Conservation (phyloP, 2,113 vertebrate species). For the Euleptes europaea region DNA sequence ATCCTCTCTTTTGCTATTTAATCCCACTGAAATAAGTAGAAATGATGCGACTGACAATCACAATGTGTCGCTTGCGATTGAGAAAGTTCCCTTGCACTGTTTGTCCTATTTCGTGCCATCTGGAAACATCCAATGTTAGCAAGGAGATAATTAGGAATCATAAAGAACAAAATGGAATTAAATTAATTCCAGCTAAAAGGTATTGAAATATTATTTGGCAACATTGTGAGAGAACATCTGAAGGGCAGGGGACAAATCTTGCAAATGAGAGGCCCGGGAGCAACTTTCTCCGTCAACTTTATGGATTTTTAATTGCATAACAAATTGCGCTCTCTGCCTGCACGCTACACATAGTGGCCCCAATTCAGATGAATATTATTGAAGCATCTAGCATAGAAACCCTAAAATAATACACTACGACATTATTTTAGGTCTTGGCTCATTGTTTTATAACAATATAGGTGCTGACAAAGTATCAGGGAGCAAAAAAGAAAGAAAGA, state of each 20-base stretch:
- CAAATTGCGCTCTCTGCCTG: conserved; percentile 14
- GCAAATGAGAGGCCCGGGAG: conserved; percentile 8
- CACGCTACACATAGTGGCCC: neutral
- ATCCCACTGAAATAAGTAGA: conserved; percentile 43
- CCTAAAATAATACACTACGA: conserved; percentile 24
- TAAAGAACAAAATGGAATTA: conserved; percentile 50
- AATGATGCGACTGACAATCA: conserved; percentile 41
- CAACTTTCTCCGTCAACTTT: conserved; percentile 21
- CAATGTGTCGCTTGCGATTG: conserved; percentile 32
- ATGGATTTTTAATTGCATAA: neutral
- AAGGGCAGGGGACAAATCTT: conserved; percentile 26
- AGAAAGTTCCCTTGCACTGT: conserved; percentile 36
- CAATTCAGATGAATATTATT: neutral
- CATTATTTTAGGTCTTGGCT: neutral
- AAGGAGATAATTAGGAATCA: conserved; percentile 60
- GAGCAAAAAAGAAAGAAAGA: too few relatives aligned
- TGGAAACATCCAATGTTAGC: conserved; percentile 57
- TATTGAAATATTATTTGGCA: conserved; percentile 30
- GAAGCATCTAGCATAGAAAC: neutral
- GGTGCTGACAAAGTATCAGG: neutral
- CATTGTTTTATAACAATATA: conserved; percentile 15
- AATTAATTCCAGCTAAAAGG: conserved; percentile 61
- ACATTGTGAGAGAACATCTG: conserved; percentile 28
- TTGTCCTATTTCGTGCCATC: conserved; percentile 63
- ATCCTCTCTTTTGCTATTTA: conserved; percentile 43